These are phyloP conservation scores for Pyrgilauda ruficollis DNA, from an alignment of 2,113 vertebrate genomes.

Conservation along the genomic window DNA sequence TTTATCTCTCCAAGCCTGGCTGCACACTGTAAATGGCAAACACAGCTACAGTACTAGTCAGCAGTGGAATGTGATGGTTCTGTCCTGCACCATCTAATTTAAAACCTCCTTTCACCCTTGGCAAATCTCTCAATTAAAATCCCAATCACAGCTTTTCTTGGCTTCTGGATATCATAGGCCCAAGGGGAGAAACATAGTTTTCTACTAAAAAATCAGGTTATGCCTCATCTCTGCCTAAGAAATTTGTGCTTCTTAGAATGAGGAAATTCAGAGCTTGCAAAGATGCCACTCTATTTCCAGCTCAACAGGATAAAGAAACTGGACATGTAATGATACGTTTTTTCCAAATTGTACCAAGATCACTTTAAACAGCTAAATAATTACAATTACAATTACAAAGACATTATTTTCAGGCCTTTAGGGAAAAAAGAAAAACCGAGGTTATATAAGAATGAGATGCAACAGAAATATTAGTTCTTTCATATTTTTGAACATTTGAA, in stretches of 20 bases:
- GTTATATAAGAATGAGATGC: not conserved
- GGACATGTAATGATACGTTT: not conserved
- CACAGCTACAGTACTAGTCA: not conserved
- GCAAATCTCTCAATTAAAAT: conserved; percentile 8
- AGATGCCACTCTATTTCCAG: not conserved
- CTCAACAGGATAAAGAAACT: not conserved
- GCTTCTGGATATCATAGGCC: not conserved
- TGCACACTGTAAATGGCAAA: not conserved
- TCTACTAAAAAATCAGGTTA: not conserved
- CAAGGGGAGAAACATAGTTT: not conserved
- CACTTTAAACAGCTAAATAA: not conserved
- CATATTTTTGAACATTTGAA: not conserved
- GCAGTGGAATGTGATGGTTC: not conserved
- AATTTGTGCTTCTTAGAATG: not conserved
- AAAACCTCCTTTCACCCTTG: not conserved
- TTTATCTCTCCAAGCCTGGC: conserved; percentile 3
- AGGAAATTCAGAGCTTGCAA: not conserved
- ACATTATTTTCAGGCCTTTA: not conserved
- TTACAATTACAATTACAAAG: not conserved
- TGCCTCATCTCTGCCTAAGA: not conserved
- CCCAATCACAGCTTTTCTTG: not conserved
- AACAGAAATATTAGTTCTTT: not conserved
- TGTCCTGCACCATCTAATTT: not conserved
- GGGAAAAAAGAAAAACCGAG: not conserved
- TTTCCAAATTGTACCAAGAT: not conserved